phyloP scores from a whole-genome alignment of 2,113 vertebrate genomes.

The Mesocricetus auratus region DNA sequence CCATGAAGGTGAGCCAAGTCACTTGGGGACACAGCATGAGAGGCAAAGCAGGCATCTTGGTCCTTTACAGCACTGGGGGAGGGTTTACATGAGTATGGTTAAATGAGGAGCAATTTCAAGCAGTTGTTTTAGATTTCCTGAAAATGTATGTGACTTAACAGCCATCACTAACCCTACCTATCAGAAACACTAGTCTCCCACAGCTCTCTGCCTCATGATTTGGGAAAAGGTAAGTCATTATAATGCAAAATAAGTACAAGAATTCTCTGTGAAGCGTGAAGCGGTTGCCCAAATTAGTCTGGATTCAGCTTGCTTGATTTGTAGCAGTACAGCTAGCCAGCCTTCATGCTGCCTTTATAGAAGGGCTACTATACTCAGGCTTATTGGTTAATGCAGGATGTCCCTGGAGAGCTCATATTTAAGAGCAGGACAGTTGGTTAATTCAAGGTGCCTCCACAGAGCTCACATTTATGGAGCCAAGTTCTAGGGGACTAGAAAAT shows the following conservation, averaged over 20 bases:
- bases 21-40: accelerated
- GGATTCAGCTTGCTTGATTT: neutral
- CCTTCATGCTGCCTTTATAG: neutral
- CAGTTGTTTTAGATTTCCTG: neutral
- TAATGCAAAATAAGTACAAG: neutral
- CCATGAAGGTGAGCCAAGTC: conserved; percentile 91
- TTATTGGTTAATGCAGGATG: accelerated
- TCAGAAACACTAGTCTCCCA: conserved; percentile 15
- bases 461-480: neutral
- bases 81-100: neutral
- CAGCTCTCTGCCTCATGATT: neutral
- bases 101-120: neutral
- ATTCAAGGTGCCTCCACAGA: accelerated
- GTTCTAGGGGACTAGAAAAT: neutral
- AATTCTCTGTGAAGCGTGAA: neutral
- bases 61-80: neutral
- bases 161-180: neutral
- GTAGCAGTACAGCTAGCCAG: neutral
- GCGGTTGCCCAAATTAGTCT: neutral
- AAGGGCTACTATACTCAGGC: neutral
- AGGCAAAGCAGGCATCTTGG: neutral
- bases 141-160: conserved; percentile 43
- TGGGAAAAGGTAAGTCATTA: neutral
- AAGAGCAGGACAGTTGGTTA: neutral
- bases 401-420: accelerated